A percentile compares a stretch with the other conserved stretches of the same genome.
phyloP scores from a whole-genome alignment of 2,113 vertebrate species.

The Paramormyrops kingsleyae region DNA sequence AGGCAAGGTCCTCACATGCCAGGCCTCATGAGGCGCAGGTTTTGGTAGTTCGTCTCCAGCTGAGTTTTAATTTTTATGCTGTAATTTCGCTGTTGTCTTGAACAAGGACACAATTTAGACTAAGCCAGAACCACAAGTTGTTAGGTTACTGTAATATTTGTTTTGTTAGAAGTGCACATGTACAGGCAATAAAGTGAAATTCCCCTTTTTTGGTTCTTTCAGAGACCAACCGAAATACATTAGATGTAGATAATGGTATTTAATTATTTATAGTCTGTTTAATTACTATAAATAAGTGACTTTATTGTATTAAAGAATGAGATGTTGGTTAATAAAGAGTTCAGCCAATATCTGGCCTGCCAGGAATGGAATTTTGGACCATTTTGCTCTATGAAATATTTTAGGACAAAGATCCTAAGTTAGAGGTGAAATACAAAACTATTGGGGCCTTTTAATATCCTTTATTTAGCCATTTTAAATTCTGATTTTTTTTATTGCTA shows the following conservation, averaged over 20 bases:
- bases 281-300: background rate
- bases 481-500: background rate
- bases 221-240: background rate
- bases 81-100: background rate
- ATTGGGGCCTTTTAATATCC: background rate
- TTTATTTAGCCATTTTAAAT: background rate
- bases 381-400: background rate
- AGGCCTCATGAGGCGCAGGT: background rate
- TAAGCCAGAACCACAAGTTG: background rate
- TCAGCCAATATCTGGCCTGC: background rate
- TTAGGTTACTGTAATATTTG: background rate
- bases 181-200: background rate
- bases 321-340: background rate
- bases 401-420: background rate
- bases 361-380: background rate
- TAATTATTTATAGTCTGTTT: background rate
- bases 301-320: background rate
- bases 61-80: background rate
- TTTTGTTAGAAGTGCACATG: background rate
- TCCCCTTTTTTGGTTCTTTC: background rate
- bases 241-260: background rate
- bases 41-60: background rate
- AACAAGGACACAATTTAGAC: background rate
- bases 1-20: background rate
- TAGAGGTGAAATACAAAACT: background rate